Conservation (phyloP, 1,140 invertebrate genomes). For the Drosophila serrata region DNA sequence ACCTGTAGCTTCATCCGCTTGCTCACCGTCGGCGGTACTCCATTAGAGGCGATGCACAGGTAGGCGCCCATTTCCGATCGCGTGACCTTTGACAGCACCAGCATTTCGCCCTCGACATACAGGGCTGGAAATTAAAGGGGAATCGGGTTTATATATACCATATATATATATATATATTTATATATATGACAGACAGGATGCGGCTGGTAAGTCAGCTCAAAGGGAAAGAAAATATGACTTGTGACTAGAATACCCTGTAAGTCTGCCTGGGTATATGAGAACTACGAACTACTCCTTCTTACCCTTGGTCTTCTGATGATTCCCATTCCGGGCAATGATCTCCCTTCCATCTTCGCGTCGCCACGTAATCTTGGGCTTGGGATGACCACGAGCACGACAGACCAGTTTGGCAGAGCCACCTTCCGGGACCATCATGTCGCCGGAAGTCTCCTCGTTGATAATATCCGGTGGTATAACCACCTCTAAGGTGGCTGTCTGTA, state of each 20-base stretch:
- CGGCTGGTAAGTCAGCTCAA: conserved; percentile 3
- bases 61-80: conserved; percentile 95
- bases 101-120: conserved; percentile 90
- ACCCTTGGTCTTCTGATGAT: conserved; percentile 90
- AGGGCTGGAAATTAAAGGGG: conserved; percentile 86
- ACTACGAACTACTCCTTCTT: too few species aligned
- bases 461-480: conserved; percentile 97
- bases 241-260: neutral
- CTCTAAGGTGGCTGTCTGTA: conserved; percentile 93
- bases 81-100: conserved; percentile 92
- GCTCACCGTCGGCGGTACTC: conserved; percentile 92
- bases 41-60: conserved; percentile 92
- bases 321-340: conserved; percentile 90
- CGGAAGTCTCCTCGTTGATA: conserved; percentile 94
- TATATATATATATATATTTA: neutral
- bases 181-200: conserved; percentile 29
- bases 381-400: conserved; percentile 94
- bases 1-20: conserved; percentile 93
- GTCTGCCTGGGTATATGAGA: too few species aligned
- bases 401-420: conserved; percentile 94
- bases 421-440: conserved; percentile 96
- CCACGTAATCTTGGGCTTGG: conserved; percentile 94
- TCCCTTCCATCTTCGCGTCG: conserved; percentile 93
- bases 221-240: neutral
- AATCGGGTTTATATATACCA: too few species aligned